A percentile compares a stretch with the other conserved stretches of the same genome.
phyloP scores from a whole-genome alignment of 2,888 invertebrate genomes.

The Xanthia icteritia region DNA sequence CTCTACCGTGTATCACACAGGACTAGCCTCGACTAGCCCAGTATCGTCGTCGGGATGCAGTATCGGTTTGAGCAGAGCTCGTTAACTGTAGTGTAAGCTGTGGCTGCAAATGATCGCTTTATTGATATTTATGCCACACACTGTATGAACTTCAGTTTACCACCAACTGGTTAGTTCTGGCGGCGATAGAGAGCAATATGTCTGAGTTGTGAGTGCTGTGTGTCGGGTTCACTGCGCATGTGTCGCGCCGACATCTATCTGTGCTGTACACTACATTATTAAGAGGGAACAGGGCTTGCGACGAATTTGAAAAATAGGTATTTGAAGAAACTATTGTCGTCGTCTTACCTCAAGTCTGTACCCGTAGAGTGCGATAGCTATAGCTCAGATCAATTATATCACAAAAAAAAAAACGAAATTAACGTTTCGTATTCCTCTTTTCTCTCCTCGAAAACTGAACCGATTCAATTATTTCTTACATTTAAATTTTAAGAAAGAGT shows the following conservation, averaged over 20 bases:
- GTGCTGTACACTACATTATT: not conserved
- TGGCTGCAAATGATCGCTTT: slow-evolving; percentile 1
- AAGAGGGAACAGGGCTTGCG: no score
- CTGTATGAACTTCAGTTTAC: not conserved
- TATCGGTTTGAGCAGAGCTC: not conserved
- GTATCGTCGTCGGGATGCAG: not conserved
- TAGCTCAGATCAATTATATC: no score
- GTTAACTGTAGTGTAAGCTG: not conserved
- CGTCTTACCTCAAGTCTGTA: no score
- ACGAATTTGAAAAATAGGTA: no score
- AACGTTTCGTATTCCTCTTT: no score
- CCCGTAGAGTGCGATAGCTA: no score
- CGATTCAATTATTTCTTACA: no score
- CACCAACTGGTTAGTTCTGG: slow-evolving; percentile 6
- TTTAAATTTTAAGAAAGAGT: no score
- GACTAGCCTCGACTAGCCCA: no score
- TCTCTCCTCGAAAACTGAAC: no score
- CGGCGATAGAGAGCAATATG: not conserved
- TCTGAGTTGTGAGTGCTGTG: not conserved
- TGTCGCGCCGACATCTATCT: not conserved
- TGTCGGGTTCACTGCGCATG: not conserved
- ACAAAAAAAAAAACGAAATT: no score
- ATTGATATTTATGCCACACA: slow-evolving; percentile 5
- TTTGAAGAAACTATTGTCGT: no score
- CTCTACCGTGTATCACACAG: not conserved